These are phyloP conservation scores for Eulemur mongoz DNA, from an alignment of 2,797 vertebrate species.

Conservation along the genomic window DNA sequence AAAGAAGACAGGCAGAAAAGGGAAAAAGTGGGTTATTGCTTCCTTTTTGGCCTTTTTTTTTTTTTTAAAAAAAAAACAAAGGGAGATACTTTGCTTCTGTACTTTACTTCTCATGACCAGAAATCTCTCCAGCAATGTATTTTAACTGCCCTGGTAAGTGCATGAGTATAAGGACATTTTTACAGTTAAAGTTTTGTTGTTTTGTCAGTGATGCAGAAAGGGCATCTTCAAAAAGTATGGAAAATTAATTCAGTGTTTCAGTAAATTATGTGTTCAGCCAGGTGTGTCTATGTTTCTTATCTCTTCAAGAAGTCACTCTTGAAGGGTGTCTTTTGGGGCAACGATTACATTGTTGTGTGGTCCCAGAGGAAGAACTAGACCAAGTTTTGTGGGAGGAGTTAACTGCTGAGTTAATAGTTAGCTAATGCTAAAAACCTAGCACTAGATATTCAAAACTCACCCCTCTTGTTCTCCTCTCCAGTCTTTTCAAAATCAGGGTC, in stretches of 20 bases:
- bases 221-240: not conserved
- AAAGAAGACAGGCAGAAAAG: not conserved
- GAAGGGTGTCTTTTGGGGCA: not conserved
- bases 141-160: not conserved
- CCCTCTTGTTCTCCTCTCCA: not conserved
- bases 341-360: not conserved
- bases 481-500: rapidly evolving
- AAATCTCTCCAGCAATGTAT: not conserved
- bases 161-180: not conserved
- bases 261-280: not conserved
- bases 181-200: not conserved
- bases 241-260: not conserved
- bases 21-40: not conserved
- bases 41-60: not conserved
- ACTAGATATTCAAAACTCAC: not conserved
- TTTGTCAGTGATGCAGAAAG: not conserved
- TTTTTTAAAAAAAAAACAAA: not conserved
- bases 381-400: not conserved
- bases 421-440: not conserved
- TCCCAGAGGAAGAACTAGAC: not conserved
- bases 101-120: not conserved
- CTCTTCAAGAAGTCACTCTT: not conserved
- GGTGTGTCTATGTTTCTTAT: not conserved
- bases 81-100: not conserved
- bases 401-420: not conserved